Base-by-base conservation (phyloP, 2,888 invertebrate genomes). In the Epistrophe grossulariae region DNA sequence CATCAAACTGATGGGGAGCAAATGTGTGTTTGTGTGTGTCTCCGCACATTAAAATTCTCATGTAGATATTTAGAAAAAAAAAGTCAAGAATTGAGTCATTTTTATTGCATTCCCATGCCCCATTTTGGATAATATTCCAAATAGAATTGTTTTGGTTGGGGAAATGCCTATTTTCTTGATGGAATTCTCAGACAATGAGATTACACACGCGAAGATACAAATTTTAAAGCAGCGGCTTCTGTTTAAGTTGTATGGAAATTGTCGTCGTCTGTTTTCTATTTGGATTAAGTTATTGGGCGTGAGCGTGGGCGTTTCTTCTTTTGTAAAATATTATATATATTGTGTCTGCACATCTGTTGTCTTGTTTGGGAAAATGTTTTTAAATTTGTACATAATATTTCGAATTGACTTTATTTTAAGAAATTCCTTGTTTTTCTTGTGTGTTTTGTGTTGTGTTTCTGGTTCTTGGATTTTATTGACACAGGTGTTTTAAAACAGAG, bases 121-220 rank as follows among this genome's bases (percentile, higher is more conserved):
- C 48, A 66, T 48, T 66, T 66, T 66, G 66, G 45, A 48, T n/a
- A 13, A 28, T 19, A 40, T 40, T 45, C n/a, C 28, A 45, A 64
- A 64, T 45, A n/a, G 64, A 64, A 10, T 28, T 3, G 8, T 24
- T 24, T 24, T 1, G 24, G 24, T 24, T 4, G 28, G 31, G n/a
- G 17, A 48, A 66, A 24, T 43, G 11, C 6, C 10, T 24, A 43
- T 64, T 62, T 43, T 45, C 19, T 45, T 64, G 38, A 43, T 45
- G 35, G 28, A 45, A 66, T 66, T 66, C 45, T 66, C 66, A 66
- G 66, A 66, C 66, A 66, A 48, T 66, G 66, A 48, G 48, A 66
- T 66, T 66, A 48, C 62, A 43, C 31, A 35, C 35, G 28, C 24
- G 24, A 43, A 15, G 43, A 24, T 45, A 5, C 24, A 13, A 17